Evolutionary conservation across 2,888 invertebrate species (phyloP).

Genomic region (Tridacna gigas): DNA sequence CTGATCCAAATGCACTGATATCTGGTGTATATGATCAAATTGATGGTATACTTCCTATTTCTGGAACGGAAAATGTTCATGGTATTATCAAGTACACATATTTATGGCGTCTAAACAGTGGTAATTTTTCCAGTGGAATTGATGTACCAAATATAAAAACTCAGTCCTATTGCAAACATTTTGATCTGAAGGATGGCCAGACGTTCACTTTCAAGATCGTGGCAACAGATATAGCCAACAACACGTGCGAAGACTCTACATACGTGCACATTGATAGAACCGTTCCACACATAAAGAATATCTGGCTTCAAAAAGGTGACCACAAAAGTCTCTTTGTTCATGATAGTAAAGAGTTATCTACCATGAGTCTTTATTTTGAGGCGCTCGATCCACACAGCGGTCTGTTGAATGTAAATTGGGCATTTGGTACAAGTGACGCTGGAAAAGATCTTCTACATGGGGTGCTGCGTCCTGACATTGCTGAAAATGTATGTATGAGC

Average conservation of each 20-base stretch:
- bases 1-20: constrained; percentile 41
- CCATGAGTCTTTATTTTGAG: constrained; percentile 63
- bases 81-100: constrained; percentile 58
- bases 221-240: constrained; percentile 63
- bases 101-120: constrained; percentile 20
- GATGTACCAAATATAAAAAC: constrained; percentile 40
- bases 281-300: constrained; percentile 63
- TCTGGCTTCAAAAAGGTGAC: constrained; percentile 56
- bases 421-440: constrained; percentile 50
- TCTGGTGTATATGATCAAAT: constrained; percentile 64
- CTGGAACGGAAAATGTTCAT: constrained; percentile 63
- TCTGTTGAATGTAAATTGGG: constrained; percentile 61
- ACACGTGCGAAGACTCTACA: constrained; percentile 49
- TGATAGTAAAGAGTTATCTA: constrained; percentile 63
- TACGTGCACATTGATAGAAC: constrained; percentile 61
- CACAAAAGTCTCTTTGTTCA: constrained; percentile 65
- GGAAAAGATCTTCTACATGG: constrained; percentile 16
- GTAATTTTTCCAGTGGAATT: background rate
- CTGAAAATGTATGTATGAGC: background rate
- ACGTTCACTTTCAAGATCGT: constrained; percentile 46
- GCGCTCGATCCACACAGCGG: constrained; percentile 70
- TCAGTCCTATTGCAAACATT: constrained; percentile 47
- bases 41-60: constrained; percentile 55
- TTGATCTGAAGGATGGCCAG: constrained; percentile 60
- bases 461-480: background rate